Percentiles rank a stretch among this genome's conserved stretches.
phyloP scores from a whole-genome alignment of 2,113 vertebrate genomes.

The Thunnus thynnus region DNA sequence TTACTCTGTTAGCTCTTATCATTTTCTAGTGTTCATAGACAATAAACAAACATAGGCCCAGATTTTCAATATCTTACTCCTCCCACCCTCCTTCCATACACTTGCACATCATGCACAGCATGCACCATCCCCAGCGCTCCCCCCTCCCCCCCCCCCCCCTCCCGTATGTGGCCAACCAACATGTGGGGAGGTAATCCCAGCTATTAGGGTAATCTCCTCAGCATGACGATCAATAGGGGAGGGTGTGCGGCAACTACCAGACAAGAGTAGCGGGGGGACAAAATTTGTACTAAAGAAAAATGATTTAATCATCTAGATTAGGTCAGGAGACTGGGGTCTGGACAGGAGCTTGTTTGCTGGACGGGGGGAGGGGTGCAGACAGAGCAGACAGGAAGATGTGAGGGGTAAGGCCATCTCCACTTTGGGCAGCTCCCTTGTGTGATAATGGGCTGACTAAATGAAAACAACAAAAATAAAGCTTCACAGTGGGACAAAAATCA shows the following conservation, averaged over 20 bases:
- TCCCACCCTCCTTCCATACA: constrained; percentile 47
- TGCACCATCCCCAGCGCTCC: constrained; percentile 56
- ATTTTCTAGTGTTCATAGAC: constrained; percentile 15
- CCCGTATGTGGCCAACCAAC: constrained; percentile 81
- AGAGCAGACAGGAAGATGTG: constrained; percentile 72
- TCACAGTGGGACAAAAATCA: background rate
- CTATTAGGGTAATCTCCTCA: constrained; percentile 89
- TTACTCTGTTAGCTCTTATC: background rate
- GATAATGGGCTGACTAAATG: constrained; percentile 40
- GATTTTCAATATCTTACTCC: constrained; percentile 54
- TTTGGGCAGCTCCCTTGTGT: constrained; percentile 61
- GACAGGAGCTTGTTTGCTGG: constrained; percentile 67
- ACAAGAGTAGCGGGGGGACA: constrained; percentile 68
- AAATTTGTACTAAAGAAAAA: constrained; percentile 84
- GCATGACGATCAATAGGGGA: constrained; percentile 85
- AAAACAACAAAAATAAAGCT: background rate
- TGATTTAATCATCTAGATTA: constrained; percentile 88
- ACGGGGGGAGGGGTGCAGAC: constrained; percentile 66
- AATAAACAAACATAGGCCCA: constrained; percentile 51
- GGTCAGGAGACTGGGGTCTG: constrained; percentile 80
- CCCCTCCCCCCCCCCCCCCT: constrained; percentile 56
- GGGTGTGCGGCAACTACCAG: constrained; percentile 75
- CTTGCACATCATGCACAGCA: constrained; percentile 76
- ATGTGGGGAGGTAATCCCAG: constrained; percentile 86
- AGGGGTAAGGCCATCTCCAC: constrained; percentile 65